These are phyloP conservation scores for Eristalinus aeneus DNA, from an alignment of 2,888 invertebrate genomes.

Conservation along the genomic window DNA sequence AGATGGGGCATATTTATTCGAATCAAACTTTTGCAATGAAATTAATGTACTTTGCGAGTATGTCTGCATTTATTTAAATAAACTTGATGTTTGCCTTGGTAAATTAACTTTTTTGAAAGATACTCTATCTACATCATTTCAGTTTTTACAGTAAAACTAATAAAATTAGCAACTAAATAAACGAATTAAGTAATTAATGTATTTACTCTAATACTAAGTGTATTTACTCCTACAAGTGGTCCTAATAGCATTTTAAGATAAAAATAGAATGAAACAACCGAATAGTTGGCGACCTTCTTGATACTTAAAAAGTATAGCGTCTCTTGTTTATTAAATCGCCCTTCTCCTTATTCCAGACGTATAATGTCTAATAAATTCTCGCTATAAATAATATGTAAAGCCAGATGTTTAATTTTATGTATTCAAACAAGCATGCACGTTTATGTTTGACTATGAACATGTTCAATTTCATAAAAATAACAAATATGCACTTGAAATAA, in stretches of 20 bases:
- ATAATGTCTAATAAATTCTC: neutral
- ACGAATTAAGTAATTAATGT: too few species aligned
- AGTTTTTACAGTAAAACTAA: too few species aligned
- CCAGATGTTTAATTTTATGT: neutral
- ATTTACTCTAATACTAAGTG: too few species aligned
- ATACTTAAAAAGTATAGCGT: neutral
- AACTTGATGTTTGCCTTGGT: too few species aligned
- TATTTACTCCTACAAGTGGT: constrained; percentile 2
- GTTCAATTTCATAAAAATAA: too few species aligned
- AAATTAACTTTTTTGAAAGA: too few species aligned
- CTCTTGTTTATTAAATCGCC: neutral
- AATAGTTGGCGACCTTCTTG: constrained; percentile 27
- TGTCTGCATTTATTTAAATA: neutral
- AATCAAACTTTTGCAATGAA: neutral
- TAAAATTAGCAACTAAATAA: too few species aligned
- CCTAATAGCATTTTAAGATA: constrained; percentile 5
- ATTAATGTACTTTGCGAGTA: too few species aligned
- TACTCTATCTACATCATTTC: too few species aligned
- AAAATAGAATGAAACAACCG: constrained; percentile 1
- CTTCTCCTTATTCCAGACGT: neutral
- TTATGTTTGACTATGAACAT: neutral
- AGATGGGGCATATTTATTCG: neutral
- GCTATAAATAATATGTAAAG: neutral
- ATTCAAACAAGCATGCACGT: neutral
- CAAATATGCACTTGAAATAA: too few species aligned